Evolutionary conservation across 1,140 invertebrate species (phyloP).

Genomic region (Triops longicaudatus): DNA sequence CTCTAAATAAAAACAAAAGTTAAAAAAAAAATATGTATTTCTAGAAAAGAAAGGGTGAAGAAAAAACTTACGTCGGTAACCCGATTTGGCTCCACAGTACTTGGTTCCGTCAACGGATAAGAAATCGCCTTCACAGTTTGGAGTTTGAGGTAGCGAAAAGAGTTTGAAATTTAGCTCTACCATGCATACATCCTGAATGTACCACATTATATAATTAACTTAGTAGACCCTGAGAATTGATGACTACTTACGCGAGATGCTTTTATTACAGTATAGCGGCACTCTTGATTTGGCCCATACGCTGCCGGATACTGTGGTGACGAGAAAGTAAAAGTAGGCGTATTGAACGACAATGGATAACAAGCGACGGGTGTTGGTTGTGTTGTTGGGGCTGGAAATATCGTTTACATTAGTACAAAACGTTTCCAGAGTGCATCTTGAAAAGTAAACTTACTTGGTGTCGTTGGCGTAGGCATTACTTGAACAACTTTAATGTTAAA

Average conservation of each 20-base stretch:
- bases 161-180: slow-evolving; percentile 24
- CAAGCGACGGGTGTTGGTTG: slow-evolving; percentile 13
- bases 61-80: slow-evolving; percentile 22
- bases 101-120: slow-evolving; percentile 19
- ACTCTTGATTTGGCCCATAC: slow-evolving; percentile 25
- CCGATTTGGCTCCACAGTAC: slow-evolving; percentile 24
- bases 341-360: slow-evolving; percentile 19
- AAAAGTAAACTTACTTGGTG: slow-evolving; percentile 21
- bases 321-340: slow-evolving; percentile 25
- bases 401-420: neutral
- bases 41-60: neutral
- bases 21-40: neutral
- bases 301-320: slow-evolving; percentile 27
- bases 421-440: neutral
- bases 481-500: slow-evolving; percentile 26
- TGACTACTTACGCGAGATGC: slow-evolving; percentile 18
- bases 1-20: neutral
- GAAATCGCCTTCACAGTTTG: slow-evolving; percentile 22
- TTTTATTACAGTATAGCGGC: slow-evolving; percentile 25
- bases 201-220: neutral
- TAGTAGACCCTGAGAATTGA: neutral
- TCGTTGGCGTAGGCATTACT: slow-evolving; percentile 9
- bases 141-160: slow-evolving; percentile 22
- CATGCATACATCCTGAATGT: slow-evolving; percentile 26
- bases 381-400: slow-evolving; percentile 21